Evolutionary conservation across 2,888 invertebrate genomes (phyloP), one percentile per base, ranked within the genome.

Genomic region (Oscheius myriophilus): DNA sequence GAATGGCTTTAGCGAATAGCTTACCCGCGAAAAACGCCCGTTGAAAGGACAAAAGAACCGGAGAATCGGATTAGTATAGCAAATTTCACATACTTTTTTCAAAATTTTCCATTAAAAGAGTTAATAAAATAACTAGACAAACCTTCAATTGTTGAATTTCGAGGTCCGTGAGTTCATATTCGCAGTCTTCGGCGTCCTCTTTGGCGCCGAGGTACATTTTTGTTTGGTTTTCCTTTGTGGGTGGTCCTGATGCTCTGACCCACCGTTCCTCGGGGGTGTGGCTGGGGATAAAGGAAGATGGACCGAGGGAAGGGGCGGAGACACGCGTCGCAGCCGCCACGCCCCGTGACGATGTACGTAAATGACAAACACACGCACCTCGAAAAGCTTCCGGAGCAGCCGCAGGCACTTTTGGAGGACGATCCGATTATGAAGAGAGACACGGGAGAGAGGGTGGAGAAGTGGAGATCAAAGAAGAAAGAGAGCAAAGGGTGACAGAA

Each of bases 81-180:
- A 9, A 33, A 6, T 33, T 33, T 33, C n/a, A n/a, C n/a, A n/a
- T n/a, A 9, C 4, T 33, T 33, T 33, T 6, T 6, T 6, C 3
- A 9, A 33, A 33, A 33, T 33, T 33, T 33, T 33, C 3, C 3
- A 33, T 33, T 33, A 33, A 33, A 33, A 33, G 33, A 6, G 9
- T 33, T 33, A 46, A 12, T 33, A 6, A 33, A 33, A 9, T 3
- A 33, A 33, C 3, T 3, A 33, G 3, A 33, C 61, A n/a, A 9
- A 61, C 83, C 76, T 83, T 83, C 57, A 83, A 70, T 58, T 82
- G 82, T 65, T 81, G 82, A 52, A 83, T 80, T 59, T 83, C 83
- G 14, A 78, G 54, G 65, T 83, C 83, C 12, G 83, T 76, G n/a
- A 83, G 72, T 64, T 81, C 83, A 49, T 71, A 72, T 46, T 73